Base-by-base conservation (phyloP, 2,797 vertebrate genomes). In the Philypnodon macrostomus region DNA sequence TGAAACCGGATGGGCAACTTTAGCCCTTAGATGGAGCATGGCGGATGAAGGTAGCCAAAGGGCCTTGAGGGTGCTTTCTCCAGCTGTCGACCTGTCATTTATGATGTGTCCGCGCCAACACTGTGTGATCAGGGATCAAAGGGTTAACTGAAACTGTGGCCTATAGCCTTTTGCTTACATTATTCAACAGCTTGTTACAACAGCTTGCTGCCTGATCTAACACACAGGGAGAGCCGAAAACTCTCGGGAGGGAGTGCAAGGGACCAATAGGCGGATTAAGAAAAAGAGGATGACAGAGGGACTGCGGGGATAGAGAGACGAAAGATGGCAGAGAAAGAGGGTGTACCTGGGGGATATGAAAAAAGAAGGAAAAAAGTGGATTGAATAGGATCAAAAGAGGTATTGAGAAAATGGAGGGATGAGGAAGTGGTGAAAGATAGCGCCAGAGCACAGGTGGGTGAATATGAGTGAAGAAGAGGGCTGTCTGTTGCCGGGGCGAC, bases 101-200 rank as follows among this genome's bases (percentile, higher is more conserved):
- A 58, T 61, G 62, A 80, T 54, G 73, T 70, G 71, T 72, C 74
- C 61, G 54, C 66, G 77, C 81, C 66, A 61, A 77, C 74, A 13
- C 63, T 40, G 48, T 74, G 63, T 87, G 86, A 88, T 87, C 78
- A 53, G 58, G 63, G 73, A 86, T 88, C 70, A 83, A 81, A 83
- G 81, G 81, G 86, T 87, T 86, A 87, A 88, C 81, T 65, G 77
- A 70, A 79, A 70, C 74, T 63, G 63, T 76, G 80, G 78, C 80
- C 81, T 77, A 75, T 79, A 59, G 81, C 73, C 75, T 57, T 48
- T 33, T 33, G 69, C 76, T 74, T 87, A 75, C 83, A 87, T 89
- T 89, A 89, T 89, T 88, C 80, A 87, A 63, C 74, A 84, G 78
- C 79, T 81, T 80, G 78, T 83, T 87, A 75, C 81, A 84, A 83